Evolutionary conservation across 92 coral and sea anemone species (phyloP).

Genomic region (Parazoanthus swiftii): DNA sequence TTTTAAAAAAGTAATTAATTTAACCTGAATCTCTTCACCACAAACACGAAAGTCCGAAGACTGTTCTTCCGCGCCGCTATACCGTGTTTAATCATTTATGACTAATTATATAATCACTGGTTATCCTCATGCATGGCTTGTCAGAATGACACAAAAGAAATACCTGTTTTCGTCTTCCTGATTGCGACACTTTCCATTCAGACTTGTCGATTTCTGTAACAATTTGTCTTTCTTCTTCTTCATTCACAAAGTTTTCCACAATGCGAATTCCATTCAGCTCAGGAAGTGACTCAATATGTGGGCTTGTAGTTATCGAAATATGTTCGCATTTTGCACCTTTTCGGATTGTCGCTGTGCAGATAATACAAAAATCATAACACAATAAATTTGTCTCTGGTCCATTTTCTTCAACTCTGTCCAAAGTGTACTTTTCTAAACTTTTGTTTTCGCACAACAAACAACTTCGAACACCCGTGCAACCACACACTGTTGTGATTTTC

Average conservation of each 20-base stretch:
- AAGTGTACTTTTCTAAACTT: not conserved
- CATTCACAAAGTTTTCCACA: constrained; percentile 66
- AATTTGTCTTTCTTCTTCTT: constrained; percentile 70
- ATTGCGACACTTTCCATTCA: constrained; percentile 86
- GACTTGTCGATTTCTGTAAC: constrained; percentile 76
- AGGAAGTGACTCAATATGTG: constrained; percentile 1
- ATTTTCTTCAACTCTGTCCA: constrained; percentile 11
- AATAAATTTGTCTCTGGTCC: not conserved
- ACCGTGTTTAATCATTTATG: no score
- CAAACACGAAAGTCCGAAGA: no score
- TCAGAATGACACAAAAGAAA: no score
- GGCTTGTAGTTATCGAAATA: not conserved
- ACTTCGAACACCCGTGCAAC: constrained; percentile 80
- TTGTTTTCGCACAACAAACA: constrained; percentile 82
- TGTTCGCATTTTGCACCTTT: constrained; percentile 33
- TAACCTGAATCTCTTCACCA: not conserved
- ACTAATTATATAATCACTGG: no score
- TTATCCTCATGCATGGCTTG: no score
- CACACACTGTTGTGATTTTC: constrained; percentile 49
- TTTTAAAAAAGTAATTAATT: no score
- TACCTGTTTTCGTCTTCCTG: constrained; percentile 96
- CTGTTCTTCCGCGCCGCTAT: no score
- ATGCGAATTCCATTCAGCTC: constrained; percentile 70
- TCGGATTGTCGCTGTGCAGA: constrained; percentile 55
- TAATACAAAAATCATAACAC: constrained; percentile 60